Conservation (phyloP, 1,140 invertebrate genomes). For the Sycophaga agraensis region DNA sequence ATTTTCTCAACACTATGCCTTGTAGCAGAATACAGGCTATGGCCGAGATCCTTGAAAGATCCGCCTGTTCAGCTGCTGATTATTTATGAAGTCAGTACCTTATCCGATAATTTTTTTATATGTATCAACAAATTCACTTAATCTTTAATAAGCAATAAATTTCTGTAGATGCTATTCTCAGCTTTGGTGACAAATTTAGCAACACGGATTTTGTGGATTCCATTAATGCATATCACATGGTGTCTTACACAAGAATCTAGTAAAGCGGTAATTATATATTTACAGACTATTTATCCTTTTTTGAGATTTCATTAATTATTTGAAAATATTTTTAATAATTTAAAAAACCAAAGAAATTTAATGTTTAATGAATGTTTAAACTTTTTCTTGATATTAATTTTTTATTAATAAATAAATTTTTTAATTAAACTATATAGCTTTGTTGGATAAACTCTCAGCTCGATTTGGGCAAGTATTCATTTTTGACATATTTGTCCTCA, state of each 20-base stretch:
- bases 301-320: too few species aligned
- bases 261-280: slow-evolving; percentile 42
- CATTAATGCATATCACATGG: slow-evolving; percentile 44
- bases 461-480: slow-evolving; percentile 34
- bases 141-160: not conserved
- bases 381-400: not conserved
- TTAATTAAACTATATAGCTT: slow-evolving; percentile 34
- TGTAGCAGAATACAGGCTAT: slow-evolving; percentile 51
- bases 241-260: slow-evolving; percentile 50
- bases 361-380: not conserved
- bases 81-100: slow-evolving; percentile 50
- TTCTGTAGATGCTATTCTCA: slow-evolving; percentile 47
- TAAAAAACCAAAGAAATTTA: too few species aligned
- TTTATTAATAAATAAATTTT: too few species aligned
- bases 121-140: not conserved
- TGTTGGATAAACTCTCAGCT: slow-evolving; percentile 39
- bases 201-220: slow-evolving; percentile 48
- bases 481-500: slow-evolving; percentile 34
- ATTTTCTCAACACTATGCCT: slow-evolving; percentile 50
- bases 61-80: slow-evolving; percentile 51
- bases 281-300: too few species aligned
- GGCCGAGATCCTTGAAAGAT: slow-evolving; percentile 53
- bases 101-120: not conserved
- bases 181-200: slow-evolving; percentile 50
- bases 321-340: too few species aligned